Evolutionary conservation across 2,113 vertebrate species (phyloP).

Genomic region (Dolichotis patagonum): DNA sequence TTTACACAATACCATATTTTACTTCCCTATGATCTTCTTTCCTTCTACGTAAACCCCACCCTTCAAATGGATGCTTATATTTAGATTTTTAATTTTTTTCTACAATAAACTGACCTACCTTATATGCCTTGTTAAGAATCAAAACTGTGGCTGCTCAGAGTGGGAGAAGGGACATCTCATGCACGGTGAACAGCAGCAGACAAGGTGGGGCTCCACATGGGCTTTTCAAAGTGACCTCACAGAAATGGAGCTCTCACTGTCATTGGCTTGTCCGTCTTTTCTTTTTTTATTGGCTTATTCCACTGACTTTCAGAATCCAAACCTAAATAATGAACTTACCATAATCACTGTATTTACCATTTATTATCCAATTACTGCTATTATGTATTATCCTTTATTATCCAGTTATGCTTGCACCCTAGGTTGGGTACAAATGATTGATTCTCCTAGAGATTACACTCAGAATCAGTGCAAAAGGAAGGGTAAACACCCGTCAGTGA

Average conservation of each 20-base stretch:
- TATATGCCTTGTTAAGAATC: background rate
- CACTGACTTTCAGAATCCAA: conserved; percentile 32
- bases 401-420: conserved; percentile 21
- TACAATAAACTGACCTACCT: background rate
- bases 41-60: background rate
- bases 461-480: background rate
- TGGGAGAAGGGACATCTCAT: background rate
- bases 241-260: background rate
- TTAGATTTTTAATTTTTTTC: conserved; percentile 44
- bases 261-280: background rate
- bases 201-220: background rate
- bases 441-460: conserved; percentile 25
- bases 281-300: conserved; percentile 3
- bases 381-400: background rate
- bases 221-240: background rate
- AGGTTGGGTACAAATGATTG: background rate
- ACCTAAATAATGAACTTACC: background rate
- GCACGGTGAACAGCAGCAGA: background rate
- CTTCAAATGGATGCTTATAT: background rate
- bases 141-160: background rate
- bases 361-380: conserved; percentile 24
- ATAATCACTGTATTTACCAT: conserved; percentile 17
- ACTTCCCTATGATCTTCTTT: background rate
- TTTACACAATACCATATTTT: background rate
- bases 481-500: background rate